Evolutionary conservation across 2,888 invertebrate genomes (phyloP), one percentile per base, ranked within the genome.

Genomic region (Spialia ferax): DNA sequence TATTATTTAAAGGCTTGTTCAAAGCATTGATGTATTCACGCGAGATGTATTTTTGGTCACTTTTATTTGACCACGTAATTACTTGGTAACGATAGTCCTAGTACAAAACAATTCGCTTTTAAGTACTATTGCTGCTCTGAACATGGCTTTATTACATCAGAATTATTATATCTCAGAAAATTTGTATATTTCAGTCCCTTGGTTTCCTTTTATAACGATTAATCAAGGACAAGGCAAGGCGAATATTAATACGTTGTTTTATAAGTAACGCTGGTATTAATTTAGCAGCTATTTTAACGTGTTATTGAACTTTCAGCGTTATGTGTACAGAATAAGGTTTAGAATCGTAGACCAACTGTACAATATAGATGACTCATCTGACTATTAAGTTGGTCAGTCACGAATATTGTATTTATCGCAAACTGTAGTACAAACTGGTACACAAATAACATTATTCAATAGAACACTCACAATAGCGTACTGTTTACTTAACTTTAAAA

Each of bases 321-420:
- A 62, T 35, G 50, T 32, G 22, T 22, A 23, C 32, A 18, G 52
- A 35, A 23, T 20, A 52, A 20, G n/a, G 18, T 54, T 35, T 35
- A 22, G 11, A 64, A 35, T 45, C 29, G 22, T 20, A 42, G 10
- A 76, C 71, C 73, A 71, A 63, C 71, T 73, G 74, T 75, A 77
- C 76, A 79, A 74, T 64, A 59, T 18, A 67, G 70, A 78, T 89
- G 89, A 89, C 77, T 88, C 85, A 90, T 80, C 71, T 73, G 69
- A 74, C 73, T 63, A 63, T 48, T 48, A 48, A 7, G 8, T 48
- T 10, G 20, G 20, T 70, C 63, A 77, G 86, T 82, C 85, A 88
- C 84, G 86, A 82, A 82, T 83, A 83, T 76, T 78, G 73, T 84
- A 88, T 86, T 81, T 85, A 86, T 88, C 80, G 4, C 11, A 52